A percentile compares a stretch with the other conserved stretches of the same genome.
phyloP scores from a whole-genome alignment of 2,113 vertebrate species.

The Tyto alba region DNA sequence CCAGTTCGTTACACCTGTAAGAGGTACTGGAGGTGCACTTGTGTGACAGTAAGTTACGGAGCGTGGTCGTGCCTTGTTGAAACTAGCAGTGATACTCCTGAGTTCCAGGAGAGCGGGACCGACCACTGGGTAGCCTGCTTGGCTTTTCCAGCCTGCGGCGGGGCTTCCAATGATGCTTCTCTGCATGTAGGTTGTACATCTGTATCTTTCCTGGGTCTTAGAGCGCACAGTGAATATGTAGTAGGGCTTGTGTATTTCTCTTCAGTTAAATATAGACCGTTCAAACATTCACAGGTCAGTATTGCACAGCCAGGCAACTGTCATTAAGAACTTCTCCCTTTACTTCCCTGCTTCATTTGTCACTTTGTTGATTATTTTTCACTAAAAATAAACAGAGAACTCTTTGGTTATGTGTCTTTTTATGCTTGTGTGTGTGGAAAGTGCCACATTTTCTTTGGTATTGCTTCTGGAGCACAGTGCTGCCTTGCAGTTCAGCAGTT shows the following conservation, averaged over 20 bases:
- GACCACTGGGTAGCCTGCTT: not conserved
- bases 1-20: not conserved
- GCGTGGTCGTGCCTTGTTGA: not conserved
- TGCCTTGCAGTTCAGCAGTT: not conserved
- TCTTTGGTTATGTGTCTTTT: not conserved
- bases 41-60: not conserved
- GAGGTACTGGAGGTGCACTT: not conserved
- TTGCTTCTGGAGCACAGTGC: not conserved
- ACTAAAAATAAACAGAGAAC: not conserved
- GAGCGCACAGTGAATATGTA: not conserved
- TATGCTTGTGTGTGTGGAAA: not conserved
- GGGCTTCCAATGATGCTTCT: not conserved
- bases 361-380: not conserved
- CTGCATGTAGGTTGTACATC: not conserved
- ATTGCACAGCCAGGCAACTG: not conserved
- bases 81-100: not conserved
- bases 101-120: not conserved
- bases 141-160: accelerated
- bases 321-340: not conserved
- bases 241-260: not conserved
- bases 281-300: not conserved
- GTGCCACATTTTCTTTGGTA: not conserved
- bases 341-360: not conserved
- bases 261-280: not conserved
- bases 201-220: not conserved